phyloP scores from a whole-genome alignment of 2,888 invertebrate genomes.

The Heteromyza rotundicornis region DNA sequence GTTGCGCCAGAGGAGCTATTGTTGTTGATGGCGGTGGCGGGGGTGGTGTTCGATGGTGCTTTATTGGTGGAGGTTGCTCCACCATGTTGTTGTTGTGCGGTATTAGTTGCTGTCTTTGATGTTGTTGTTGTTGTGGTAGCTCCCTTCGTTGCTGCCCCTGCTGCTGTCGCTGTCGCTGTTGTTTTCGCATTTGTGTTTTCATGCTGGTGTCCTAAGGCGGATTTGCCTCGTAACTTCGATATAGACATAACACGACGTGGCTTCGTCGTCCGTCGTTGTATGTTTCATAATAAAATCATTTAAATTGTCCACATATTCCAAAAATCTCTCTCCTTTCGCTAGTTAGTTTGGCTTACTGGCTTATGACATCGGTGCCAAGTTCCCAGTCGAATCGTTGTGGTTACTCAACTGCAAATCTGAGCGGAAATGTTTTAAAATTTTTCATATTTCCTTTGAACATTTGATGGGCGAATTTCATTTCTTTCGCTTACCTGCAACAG shows the following conservation, averaged over 20 bases:
- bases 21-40: constrained; percentile 27
- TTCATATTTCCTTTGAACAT: no score
- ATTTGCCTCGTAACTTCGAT: constrained; percentile 56
- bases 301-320: no score
- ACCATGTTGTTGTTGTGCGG: constrained; percentile 22
- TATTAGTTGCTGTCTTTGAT: constrained; percentile 18
- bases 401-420: no score
- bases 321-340: no score
- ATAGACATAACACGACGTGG: constrained; percentile 53
- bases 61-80: constrained; percentile 7
- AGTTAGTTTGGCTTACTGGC: no score
- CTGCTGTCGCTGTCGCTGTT: background rate
- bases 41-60: constrained; percentile 19
- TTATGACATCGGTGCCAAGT: no score
- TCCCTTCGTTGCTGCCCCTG: background rate
- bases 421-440: no score
- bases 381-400: no score
- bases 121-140: constrained; percentile 25
- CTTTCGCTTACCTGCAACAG: no score
- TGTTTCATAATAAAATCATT: constrained; percentile 50
- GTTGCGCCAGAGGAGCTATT: constrained; percentile 16
- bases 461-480: no score
- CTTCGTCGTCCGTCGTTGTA: constrained; percentile 32
- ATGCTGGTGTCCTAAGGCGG: constrained; percentile 44
- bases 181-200: constrained; percentile 22